phyloP scores from a whole-genome alignment of 2,888 invertebrate genomes.

The Phaedon cochleariae region DNA sequence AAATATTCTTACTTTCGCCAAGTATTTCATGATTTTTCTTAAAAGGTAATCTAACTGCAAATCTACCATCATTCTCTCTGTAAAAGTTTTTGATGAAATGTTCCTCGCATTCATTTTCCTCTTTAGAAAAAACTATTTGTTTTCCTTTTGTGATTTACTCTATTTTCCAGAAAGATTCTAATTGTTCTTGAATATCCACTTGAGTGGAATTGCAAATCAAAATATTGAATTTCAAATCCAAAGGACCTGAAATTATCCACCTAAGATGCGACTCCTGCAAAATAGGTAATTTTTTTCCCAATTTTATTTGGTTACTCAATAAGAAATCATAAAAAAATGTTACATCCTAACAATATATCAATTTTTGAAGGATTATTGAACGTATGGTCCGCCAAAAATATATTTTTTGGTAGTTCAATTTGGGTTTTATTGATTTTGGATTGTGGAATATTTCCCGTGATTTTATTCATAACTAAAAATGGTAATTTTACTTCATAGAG shows the following conservation, averaged over 20 bases:
- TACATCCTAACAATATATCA: slow-evolving; percentile 5
- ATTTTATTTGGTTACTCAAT: slow-evolving; percentile 7
- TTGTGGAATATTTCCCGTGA: slow-evolving; percentile 16
- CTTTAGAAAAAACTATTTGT: not conserved
- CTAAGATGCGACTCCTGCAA: slow-evolving; percentile 9
- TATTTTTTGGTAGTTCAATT: slow-evolving; percentile 6
- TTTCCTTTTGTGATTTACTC: slow-evolving; percentile 10
- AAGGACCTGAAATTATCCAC: slow-evolving; percentile 8
- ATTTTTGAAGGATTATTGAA: not conserved
- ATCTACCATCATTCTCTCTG: slow-evolving; percentile 13
- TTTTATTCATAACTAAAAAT: slow-evolving; percentile 6
- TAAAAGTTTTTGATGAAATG: slow-evolving; percentile 16
- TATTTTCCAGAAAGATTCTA: slow-evolving; percentile 2
- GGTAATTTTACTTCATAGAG: not conserved
- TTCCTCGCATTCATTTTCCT: slow-evolving; percentile 28
- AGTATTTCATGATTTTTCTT: slow-evolving; percentile 1
- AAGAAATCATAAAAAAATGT: slow-evolving; percentile 7
- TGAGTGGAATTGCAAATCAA: not conserved
- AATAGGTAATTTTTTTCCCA: not conserved
- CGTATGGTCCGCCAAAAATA: not conserved
- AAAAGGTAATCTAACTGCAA: slow-evolving; percentile 18
- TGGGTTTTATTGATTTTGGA: not conserved
- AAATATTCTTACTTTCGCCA: slow-evolving; percentile 5
- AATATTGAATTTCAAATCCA: not conserved
- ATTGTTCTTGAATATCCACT: slow-evolving; percentile 2